Base-by-base conservation (phyloP, 2,113 vertebrate species). In the Thamnaconus septentrionalis region DNA sequence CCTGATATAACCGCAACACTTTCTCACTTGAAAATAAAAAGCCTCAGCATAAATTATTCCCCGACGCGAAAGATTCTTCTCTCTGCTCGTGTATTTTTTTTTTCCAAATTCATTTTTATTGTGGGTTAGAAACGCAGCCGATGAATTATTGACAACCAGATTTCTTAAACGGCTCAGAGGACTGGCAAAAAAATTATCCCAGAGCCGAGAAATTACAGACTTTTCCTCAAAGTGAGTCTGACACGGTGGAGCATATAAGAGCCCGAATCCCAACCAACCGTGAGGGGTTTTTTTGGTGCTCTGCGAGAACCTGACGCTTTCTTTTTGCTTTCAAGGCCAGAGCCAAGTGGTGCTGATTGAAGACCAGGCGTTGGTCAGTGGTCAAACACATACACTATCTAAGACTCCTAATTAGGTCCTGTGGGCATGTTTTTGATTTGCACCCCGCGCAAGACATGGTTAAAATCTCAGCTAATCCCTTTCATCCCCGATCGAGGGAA, bases 371-470 rank as follows among this genome's bases (percentile, higher is more conserved):
- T 73, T 73, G 75, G 78, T 74, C 75, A 78, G 69, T 45, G 66
- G 76, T 79, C 59, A 71, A 69, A 45, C 66, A 65, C 43, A 71
- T 64, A 63, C 40, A 40, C 48, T 67, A 60, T 73, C 59, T 75
- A 60, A 61, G 55, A 51, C 63, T 54, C 64, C 82, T 86, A 89
- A 89, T 86, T 58, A 89, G 81, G 51, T 82, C 85, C 85, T 57
- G 72, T 77, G 85, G 81, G 85, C 64, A 75, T 80, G 69, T 77
- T 81, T 78, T 66, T 56, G 82, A 48, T 48, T 81, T 51, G 2
- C 71, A 57, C 69, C 59, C 50, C 1, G 7, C 56, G 64, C 47
- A 67, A 73, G 69, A 75, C 52, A 57, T 60, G 45, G 48, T 51
- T 41, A 57, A 68, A 48, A 59, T 5, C 51, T 69, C 55, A 55